Base-by-base conservation (phyloP, 2,797 vertebrate species). In the Trachops cirrhosus region DNA sequence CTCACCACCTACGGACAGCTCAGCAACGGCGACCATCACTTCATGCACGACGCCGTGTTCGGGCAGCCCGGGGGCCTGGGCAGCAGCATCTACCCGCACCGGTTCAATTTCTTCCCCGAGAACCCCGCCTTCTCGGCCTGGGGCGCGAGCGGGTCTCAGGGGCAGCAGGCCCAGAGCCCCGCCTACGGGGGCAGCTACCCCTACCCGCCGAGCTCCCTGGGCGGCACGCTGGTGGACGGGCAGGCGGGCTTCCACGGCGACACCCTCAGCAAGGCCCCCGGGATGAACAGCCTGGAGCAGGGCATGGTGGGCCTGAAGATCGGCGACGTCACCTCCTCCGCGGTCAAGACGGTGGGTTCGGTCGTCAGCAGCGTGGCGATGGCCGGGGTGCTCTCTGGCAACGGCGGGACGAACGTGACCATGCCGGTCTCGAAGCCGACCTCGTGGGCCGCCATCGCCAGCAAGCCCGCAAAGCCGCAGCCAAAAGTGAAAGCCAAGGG, bases 71-170 rank as follows among this genome's bases (percentile, higher is more conserved):
- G 99, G 44, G 99, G 99, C 22, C 98, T 99, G 98, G 99, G 99
- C 91, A 99, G 98, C 98, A 99, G 98, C 96, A 99, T 99, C 97
- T 99, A 99, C 94, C 99, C 99, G 78, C 99, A 99, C 97, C 98
- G 99, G 96, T 99, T 99, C 98, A 99, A 99, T 97, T 99, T 99
- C 83, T 99, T 99, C 97, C 99, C 99, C 9, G 99, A 99, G 98
- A 99, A 99, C 95, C 99, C 99, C 80, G 99, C 99, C 91, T 99
- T 99, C 98, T 99, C 99, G 62, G 99, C 99, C 85, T 99, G 99
- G 99, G 99, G 99, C 86, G 99, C 99, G 2, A 99, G 99, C 1
- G 99, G 99, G 89, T 99, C 99, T 94, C 99, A 99, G 98, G 99
- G 99, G 96, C 99, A 99, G 98, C 99, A 99, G 98, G 99, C 99